Evolutionary conservation across 2,888 invertebrate genomes (phyloP), one percentile per base, ranked within the genome.

Genomic region (Cremastobaeus sp.): DNA sequence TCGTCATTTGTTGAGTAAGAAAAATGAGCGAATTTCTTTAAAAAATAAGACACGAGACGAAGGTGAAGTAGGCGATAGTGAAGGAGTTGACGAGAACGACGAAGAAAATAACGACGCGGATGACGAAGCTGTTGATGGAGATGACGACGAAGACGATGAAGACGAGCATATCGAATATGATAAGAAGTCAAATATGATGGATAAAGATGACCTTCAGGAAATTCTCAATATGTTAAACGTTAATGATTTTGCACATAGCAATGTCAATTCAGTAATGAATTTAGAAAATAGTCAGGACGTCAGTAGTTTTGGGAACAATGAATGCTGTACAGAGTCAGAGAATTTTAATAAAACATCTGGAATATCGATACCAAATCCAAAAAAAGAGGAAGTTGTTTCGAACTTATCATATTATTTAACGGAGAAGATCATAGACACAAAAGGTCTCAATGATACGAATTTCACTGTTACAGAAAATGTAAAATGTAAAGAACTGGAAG

Each of bases 211-310:
- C 74, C 80, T 85, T 68, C 78, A 82, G 41, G 85, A 86, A 45
- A 85, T 85, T 70, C 68, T 86, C 32, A 84, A 84, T 54, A 83
- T 85, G 82, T 77, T 85, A 60, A 83, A 85, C 37, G 82, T 83
- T 0, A 83, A 72, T 50, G 41, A 74, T 41, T 72, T 77, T 45
- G 37, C 71, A 9, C 75, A 54, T 34, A 34, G 60, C 18, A 73
- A 54, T 50, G 28, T 73, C 12, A 39, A 65, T 64, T 47, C 68
- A 34, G 52, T 35, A 17, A 28, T 39, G 12, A 57, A 65, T 54
- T 1, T 43, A 18, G 55, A 55, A 37, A 32, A 17, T n/a, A 28
- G 39, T 60, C 5, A 34, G 1, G 64, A 71, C 25, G 48, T 34
- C 5, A n/a, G 54, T 39, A 48, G 60, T 14, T 35, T 37, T 5